Conservation (phyloP, 2,113 vertebrate genomes). For the Platichthys stellatus region DNA sequence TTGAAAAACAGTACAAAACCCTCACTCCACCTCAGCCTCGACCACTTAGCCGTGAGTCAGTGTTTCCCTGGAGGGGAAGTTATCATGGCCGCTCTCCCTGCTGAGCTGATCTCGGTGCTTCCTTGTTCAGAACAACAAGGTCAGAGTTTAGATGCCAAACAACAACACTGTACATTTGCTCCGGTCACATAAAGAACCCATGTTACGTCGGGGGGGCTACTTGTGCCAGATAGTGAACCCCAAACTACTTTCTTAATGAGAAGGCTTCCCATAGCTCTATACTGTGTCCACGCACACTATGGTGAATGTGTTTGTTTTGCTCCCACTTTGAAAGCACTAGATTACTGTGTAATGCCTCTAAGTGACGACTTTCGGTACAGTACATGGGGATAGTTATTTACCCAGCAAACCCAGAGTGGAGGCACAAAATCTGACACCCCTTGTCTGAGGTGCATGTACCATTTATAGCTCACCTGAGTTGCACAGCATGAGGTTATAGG, state of each 20-base stretch:
- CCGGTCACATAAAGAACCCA: background rate
- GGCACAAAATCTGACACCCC: no score
- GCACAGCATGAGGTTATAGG: constrained; percentile 5
- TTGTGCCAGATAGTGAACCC: background rate
- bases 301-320: background rate
- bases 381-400: background rate
- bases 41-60: background rate
- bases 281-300: background rate
- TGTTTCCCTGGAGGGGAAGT: background rate
- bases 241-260: background rate
- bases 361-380: background rate
- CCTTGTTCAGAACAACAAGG: constrained; percentile 4
- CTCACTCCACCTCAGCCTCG: background rate
- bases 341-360: background rate
- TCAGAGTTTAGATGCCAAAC: background rate
- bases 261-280: no score
- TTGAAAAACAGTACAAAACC: background rate
- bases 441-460: background rate
- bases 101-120: constrained; percentile 4
- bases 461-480: background rate
- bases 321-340: background rate
- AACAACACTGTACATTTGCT: background rate
- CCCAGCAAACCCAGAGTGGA: no score
- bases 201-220: background rate
- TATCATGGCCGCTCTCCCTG: background rate